Base-by-base conservation (phyloP, 2,113 vertebrate genomes). In the Oryzias woworae region DNA sequence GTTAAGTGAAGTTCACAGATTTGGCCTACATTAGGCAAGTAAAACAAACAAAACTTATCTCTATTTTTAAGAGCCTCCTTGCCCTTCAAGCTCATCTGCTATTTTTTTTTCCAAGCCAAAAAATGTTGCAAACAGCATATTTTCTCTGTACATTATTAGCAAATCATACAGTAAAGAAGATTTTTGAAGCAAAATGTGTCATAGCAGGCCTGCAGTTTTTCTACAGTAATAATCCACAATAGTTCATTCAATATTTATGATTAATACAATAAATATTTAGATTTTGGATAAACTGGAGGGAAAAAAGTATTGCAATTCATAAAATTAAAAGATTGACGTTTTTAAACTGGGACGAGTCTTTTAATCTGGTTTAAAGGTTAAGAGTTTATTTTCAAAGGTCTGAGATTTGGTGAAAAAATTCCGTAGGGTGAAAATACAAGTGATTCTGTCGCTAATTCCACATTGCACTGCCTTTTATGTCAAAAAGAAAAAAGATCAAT, bases 121-220 rank as follows among this genome's bases (percentile, higher is more conserved):
- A 53, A 80, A 81, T 75, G 60, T 81, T 73, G 78, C 71, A 78
- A 84, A 87, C 65, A 86, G 70, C 67, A 81, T 81, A 46, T 47
- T 64, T 81, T 66, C 60, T 76, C 81, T 88, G 86, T 86, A 90
- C 88, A 90, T 89, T 88, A 89, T 84, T 88, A 71, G 69, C 80
- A 75, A 87, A 62, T 71, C 64, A 78, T 75, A 80, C 64, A 83
- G 50, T 49, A 63, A 69, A 55, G 54, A 76, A 58, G 62, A 69
- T 41, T 70, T 28, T 54, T 69, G 62, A 83, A 86, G 69, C 71
- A 81, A 69, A 75, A 79, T 66, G 61, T 43, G 41, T 75, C 43
- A 75, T 67, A 69, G 56, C 58, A 58, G 73, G 73, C 78, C 59
- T 76, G 64, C 28, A 69, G 53, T 66, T 8, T 77, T 81, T 80